Conservation (phyloP, 2,113 vertebrate species). For the Amphiprion ocellaris region DNA sequence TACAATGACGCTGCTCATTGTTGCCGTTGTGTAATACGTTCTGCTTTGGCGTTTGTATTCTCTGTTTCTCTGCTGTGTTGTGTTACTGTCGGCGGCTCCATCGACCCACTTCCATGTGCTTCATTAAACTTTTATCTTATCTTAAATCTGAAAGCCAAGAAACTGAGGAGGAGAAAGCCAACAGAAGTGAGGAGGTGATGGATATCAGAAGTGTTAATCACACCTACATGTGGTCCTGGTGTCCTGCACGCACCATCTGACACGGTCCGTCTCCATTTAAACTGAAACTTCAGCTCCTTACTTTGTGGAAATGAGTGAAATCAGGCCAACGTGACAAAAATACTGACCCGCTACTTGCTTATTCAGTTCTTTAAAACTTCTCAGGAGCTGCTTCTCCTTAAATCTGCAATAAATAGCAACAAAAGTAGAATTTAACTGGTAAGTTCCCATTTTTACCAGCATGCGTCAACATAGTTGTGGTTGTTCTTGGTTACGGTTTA, state of each 20-base stretch:
- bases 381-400: too few relatives aligned
- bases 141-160: slow-evolving; percentile 49
- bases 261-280: not conserved
- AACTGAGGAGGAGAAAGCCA: slow-evolving; percentile 23
- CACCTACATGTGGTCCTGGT: slow-evolving; percentile 29
- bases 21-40: not conserved
- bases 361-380: too few relatives aligned
- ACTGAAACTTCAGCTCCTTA: not conserved
- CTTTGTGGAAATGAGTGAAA: slow-evolving; percentile 4
- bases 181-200: slow-evolving; percentile 19
- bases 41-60: not conserved
- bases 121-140: slow-evolving; percentile 68
- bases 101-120: slow-evolving; percentile 29
- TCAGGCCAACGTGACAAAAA: not conserved
- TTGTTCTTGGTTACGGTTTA: not conserved
- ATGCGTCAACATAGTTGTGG: too few relatives aligned
- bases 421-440: too few relatives aligned
- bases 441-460: too few relatives aligned
- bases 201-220: slow-evolving; percentile 55
- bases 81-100: not conserved
- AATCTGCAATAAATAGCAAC: too few relatives aligned
- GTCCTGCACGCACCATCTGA: slow-evolving; percentile 41
- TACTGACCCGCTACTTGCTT: not conserved
- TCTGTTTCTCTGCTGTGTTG: not conserved
- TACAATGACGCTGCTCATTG: too few relatives aligned